A percentile compares a stretch with the other conserved stretches of the same genome.
These are phyloP conservation scores for Taenioides sp. DNA, from an alignment of 2,797 vertebrate species.

Conservation along the genomic window DNA sequence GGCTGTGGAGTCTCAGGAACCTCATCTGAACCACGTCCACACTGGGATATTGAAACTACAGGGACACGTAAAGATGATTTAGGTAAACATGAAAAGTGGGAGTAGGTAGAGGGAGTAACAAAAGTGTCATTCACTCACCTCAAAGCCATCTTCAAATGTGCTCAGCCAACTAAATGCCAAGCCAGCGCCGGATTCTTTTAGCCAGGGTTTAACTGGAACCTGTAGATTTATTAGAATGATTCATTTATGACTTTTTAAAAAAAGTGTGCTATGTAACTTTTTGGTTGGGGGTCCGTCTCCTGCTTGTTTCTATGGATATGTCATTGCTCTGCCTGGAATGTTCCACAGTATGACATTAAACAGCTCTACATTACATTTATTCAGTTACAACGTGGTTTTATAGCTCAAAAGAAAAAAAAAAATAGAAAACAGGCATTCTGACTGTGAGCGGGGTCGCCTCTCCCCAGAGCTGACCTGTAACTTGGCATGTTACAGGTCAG, in stretches of 20 bases:
- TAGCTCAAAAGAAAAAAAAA: no score
- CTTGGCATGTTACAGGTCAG: no score
- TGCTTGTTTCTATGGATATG: no score
- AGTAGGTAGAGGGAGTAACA: background rate
- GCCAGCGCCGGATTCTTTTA: conserved; percentile 64
- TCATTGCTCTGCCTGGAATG: no score
- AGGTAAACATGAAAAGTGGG: conserved; percentile 10
- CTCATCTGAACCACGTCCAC: conserved; percentile 81
- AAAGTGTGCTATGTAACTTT: no score
- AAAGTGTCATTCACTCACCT: conserved; percentile 45
- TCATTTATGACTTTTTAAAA: background rate
- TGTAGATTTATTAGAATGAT: conserved; percentile 38
- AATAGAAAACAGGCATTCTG: no score
- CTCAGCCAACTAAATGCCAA: conserved; percentile 83
- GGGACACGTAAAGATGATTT: conserved; percentile 1
- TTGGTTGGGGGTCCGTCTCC: no score
- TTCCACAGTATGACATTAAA: no score
- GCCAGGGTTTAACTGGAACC: conserved; percentile 82
- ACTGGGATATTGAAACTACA: conserved; percentile 79
- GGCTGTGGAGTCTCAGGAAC: conserved; percentile 83
- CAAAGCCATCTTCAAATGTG: conserved; percentile 71
- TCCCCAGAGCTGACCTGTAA: no score
- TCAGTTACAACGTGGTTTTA: no score
- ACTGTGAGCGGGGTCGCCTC: no score
- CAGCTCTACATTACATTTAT: no score